Evolutionary conservation across 2,113 vertebrate species (phyloP).

Genomic region (Crocuta crocuta): DNA sequence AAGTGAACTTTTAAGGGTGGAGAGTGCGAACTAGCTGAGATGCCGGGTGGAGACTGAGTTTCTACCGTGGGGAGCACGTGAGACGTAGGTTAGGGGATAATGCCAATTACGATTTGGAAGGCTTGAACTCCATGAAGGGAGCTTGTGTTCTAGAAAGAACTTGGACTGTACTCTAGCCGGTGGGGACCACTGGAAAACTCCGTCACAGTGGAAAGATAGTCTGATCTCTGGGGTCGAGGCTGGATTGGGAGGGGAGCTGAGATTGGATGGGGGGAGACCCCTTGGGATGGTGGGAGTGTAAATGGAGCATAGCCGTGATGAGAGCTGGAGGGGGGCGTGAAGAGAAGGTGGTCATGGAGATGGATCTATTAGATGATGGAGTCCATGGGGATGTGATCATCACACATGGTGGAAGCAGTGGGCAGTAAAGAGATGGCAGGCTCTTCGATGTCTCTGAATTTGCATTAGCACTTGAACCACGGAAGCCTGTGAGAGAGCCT

Average conservation of each 20-base stretch:
- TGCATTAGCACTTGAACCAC: background rate
- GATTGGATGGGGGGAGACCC: background rate
- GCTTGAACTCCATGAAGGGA: background rate
- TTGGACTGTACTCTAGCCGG: background rate
- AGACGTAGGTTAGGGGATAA: background rate
- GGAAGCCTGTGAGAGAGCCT: too few species aligned
- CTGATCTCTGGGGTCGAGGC: background rate
- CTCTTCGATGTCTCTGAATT: background rate
- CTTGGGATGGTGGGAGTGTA: rapidly evolving
- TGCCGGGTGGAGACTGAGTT: background rate
- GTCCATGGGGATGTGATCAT: too few species aligned
- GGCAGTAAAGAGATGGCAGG: background rate
- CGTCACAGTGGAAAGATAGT: background rate
- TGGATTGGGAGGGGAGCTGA: background rate
- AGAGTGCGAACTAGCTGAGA: background rate
- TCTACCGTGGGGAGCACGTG: too few species aligned
- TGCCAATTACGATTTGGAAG: background rate
- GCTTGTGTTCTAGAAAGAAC: background rate
- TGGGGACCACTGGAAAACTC: background rate
- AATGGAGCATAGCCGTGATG: background rate
- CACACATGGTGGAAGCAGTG: background rate
- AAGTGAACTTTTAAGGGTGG: background rate
- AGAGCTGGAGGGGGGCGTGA: background rate
- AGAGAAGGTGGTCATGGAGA: background rate
- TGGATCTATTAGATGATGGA: background rate